Evolutionary conservation across 1,140 invertebrate genomes (phyloP), one percentile per base, ranked within the genome.

Genomic region (Spodoptera litura): DNA sequence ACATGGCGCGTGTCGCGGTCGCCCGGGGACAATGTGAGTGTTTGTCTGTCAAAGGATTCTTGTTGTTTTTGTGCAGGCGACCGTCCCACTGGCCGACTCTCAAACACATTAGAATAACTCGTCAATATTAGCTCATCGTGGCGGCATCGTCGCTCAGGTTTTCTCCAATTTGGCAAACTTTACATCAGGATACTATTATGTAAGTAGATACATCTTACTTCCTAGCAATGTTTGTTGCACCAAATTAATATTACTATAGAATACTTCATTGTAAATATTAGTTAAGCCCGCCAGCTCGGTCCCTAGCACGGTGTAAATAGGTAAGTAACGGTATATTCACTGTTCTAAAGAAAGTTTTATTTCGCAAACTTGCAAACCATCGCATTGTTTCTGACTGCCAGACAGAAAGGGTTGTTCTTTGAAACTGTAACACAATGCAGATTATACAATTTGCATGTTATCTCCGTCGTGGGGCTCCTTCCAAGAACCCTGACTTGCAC

Each of bases 401-500:
- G 38, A 31, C 3, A 31, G 49, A 66, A 62, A 66, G 62, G 62
- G 62, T 66, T 66, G 38, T 51, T 35, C 20, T 51, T 66, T 66
- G 20, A 4, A 20, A 51, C 31, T 20, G 62, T 51, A 9, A 15
- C 44, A 66, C 44, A 66, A 66, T 12, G 44, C 38, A 12, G 62
- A 66, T 66, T 66, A 66, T 66, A 66, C 62, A 66, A 66, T 66
- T 66, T 66, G 62, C 62, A 66, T 66, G 62, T 66, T 51, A 44
- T 44, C 15, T 51, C 20, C 20, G 20, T 49, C 6, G 15, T 44
- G 5, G 38, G 4, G 59, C 8, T 15, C 3, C 11, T 66, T 66
- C 38, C 3, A 2, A 25, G 62, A 66, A 66, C 25, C 15, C 25
- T 25, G 44, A 66, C 62, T 66, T 66, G 38, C 44, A 51, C n/a